Conservation (phyloP, 2,888 invertebrate genomes). For the Pterostichus niger region DNA sequence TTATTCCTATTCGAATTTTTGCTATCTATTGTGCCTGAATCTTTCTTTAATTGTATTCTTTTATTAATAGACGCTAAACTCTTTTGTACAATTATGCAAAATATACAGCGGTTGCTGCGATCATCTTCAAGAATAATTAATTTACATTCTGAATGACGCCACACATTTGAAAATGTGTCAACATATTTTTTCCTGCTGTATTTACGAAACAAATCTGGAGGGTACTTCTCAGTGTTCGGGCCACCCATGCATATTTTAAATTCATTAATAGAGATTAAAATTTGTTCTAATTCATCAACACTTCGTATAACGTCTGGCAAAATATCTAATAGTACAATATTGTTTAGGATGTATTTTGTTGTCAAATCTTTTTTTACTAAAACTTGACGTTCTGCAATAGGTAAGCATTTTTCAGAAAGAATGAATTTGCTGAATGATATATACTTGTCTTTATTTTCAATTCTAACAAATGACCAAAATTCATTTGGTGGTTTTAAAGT, state of each 20-base stretch:
- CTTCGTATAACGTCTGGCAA: background rate
- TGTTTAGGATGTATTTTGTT: background rate
- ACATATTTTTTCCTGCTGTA: background rate
- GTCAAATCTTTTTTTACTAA: background rate
- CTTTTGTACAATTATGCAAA: too few species aligned
- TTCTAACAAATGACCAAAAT: slow-evolving; percentile 3
- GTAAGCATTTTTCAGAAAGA: background rate
- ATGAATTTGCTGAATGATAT: background rate
- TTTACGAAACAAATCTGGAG: background rate
- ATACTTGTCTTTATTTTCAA: background rate
- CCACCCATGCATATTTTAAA: background rate
- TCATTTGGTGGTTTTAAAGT: slow-evolving; percentile 5
- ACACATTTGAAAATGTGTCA: background rate
- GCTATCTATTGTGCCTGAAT: too few species aligned
- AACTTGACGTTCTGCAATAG: background rate
- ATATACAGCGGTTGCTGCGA: too few species aligned
- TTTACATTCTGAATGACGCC: background rate
- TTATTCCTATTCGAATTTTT: too few species aligned
- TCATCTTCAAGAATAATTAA: too few species aligned
- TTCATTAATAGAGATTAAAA: background rate
- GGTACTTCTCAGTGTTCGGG: background rate
- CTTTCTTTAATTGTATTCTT: too few species aligned
- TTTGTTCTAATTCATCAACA: slow-evolving; percentile 6
- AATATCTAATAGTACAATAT: background rate
- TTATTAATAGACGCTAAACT: too few species aligned